Base-by-base conservation (phyloP, 2,888 invertebrate species). In the Diploptera punctata region DNA sequence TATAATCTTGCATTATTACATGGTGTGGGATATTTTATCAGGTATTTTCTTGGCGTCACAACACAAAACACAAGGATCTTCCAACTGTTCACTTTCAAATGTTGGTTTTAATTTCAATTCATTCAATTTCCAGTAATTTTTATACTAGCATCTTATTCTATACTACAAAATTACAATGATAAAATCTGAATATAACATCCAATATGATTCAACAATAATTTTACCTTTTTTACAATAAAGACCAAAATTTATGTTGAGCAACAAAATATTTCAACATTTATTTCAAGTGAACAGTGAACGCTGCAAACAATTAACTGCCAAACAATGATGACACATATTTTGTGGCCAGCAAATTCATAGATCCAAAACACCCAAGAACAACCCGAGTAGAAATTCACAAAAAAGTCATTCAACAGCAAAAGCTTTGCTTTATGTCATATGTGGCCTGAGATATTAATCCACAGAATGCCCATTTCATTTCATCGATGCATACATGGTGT, bases 321-420 rank as follows among this genome's bases (percentile, higher is more conserved):
- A 57, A 69, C 29, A 60, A 69, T 69, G 68, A 57, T 38, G 57
- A 69, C 69, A 69, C 57, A 21, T 47, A 65, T 26, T n/a, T n/a
- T 26, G 44, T 65, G 57, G 31, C 57, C 29, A 57, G 26, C 21
- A 26, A 65, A 47, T 65, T 65, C 65, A 65, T 16, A 65, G 43
- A 65, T 65, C 65, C 65, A 65, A 62, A 69, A 54, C 69, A 69
- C 57, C 38, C 69, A 69, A 69, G 43, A 69, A 69, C 69, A 69
- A 43, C 69, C 69, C 60, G 60, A 69, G 26, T 43, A 69, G 38
- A 57, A 57, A 57, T 57, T 43, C 69, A 69, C 69, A 69, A 60
- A 65, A 57, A 69, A 54, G 31, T 43, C 44, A 24, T 65, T 68
- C 60, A 43, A 69, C 44, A 31, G 54, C 68, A 26, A 69, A 60